Conservation (phyloP, 2,797 vertebrate species). For the Melanotaenia pygmaea region DNA sequence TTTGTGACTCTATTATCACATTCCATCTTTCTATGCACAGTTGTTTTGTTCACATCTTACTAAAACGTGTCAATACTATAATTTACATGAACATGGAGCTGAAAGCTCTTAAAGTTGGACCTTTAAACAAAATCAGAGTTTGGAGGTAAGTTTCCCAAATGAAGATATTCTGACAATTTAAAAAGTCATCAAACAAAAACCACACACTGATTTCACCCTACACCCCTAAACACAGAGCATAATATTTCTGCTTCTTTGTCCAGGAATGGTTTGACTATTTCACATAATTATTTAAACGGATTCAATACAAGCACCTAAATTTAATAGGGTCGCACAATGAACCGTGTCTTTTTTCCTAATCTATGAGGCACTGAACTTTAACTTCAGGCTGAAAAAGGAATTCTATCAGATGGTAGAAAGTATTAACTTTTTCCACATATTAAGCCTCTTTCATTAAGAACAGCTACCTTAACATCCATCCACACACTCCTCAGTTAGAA, state of each 20-base stretch:
- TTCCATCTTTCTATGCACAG: too few species aligned
- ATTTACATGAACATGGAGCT: too few species aligned
- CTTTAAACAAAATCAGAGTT: conserved; percentile 42
- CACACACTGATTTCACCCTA: conserved; percentile 24
- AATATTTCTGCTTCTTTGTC: conserved; percentile 59
- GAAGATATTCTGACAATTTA: conserved; percentile 46
- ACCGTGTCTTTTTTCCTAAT: conserved; percentile 35
- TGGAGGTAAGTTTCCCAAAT: conserved; percentile 28
- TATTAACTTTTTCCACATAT: conserved; percentile 38
- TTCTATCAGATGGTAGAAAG: conserved; percentile 44
- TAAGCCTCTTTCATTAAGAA: conserved; percentile 57
- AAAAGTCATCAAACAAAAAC: conserved; percentile 19
- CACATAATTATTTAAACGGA: conserved; percentile 60
- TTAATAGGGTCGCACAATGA: conserved; percentile 46
- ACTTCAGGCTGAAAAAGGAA: conserved; percentile 35
- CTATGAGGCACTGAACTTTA: conserved; percentile 39
- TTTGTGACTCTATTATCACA: too few species aligned
- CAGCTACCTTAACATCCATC: conserved; percentile 38
- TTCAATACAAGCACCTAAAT: conserved; percentile 53
- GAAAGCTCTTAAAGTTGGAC: background rate
- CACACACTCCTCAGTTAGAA: conserved; percentile 39
- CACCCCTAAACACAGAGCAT: conserved; percentile 27
- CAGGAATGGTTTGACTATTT: conserved; percentile 63
- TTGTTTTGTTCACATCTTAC: too few species aligned
- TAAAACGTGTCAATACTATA: too few species aligned